phyloP scores from a whole-genome alignment of 2,888 invertebrate genomes.

The Malthinus seriepunctatus region DNA sequence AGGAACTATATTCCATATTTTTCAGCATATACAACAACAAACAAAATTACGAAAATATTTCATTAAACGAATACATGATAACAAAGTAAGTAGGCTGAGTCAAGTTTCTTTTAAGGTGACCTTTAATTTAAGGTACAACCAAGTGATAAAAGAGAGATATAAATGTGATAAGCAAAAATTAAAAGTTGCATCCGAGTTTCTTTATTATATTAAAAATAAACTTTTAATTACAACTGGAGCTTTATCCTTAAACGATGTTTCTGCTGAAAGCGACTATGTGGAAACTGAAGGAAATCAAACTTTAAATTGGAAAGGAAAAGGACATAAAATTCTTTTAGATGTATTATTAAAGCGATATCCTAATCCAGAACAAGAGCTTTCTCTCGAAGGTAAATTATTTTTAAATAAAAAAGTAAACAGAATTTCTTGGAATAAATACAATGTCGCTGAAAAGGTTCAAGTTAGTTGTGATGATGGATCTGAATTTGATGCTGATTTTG shows the following conservation, averaged over 20 bases:
- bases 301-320: constrained; percentile 74
- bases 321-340: constrained; percentile 69
- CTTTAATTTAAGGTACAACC: constrained; percentile 19
- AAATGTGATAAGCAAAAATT: background rate
- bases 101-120: constrained; percentile 30
- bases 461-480: constrained; percentile 57
- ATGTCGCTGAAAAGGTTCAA: background rate
- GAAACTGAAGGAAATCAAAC: constrained; percentile 70
- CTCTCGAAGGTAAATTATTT: background rate
- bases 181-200: background rate
- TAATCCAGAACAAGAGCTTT: background rate
- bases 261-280: constrained; percentile 68
- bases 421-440: constrained; percentile 5
- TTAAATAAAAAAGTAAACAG: constrained; percentile 12
- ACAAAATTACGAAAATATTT: constrained; percentile 34
- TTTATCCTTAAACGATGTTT: constrained; percentile 68
- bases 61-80: constrained; percentile 44
- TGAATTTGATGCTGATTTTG: constrained; percentile 59
- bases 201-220: constrained; percentile 10
- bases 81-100: constrained; percentile 36
- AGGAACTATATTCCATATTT: constrained; percentile 39
- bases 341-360: constrained; percentile 58
- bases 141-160: background rate
- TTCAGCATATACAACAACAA: constrained; percentile 38
- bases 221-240: constrained; percentile 57